A percentile compares a stretch with the other conserved stretches of the same genome.
Conservation (phyloP, 2,888 invertebrate species). For the Trachelus tabidus region DNA sequence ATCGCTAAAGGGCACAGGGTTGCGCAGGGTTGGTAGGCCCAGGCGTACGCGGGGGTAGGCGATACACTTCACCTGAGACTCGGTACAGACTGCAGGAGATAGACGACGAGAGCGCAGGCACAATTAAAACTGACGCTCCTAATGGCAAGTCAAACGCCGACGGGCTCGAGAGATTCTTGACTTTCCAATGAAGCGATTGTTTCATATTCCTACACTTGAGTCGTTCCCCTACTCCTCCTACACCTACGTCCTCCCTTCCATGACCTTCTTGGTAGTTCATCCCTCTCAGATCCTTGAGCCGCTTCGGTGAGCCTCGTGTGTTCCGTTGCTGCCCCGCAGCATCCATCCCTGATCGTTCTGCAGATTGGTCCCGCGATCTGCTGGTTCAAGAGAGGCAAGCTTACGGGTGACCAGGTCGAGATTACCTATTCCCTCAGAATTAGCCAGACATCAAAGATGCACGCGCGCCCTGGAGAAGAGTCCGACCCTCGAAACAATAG, state of each 20-base stretch:
- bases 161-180: conserved; percentile 66
- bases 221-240: conserved; percentile 18
- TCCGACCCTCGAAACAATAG: conserved; percentile 27
- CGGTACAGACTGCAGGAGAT: conserved; percentile 55
- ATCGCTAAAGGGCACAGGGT: conserved; percentile 65
- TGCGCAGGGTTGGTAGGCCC: conserved; percentile 35
- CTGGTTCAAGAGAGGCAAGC: too few relatives aligned
- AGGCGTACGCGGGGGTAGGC: conserved; percentile 52
- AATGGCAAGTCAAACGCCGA: conserved; percentile 67
- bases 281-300: conserved; percentile 32
- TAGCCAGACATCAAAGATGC: conserved; percentile 48
- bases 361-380: too few relatives aligned
- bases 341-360: too few relatives aligned
- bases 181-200: conserved; percentile 67
- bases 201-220: conserved; percentile 59
- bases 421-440: conserved; percentile 60
- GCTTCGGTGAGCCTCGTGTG: conserved; percentile 22
- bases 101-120: conserved; percentile 58
- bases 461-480: conserved; percentile 12
- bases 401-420: conserved; percentile 30
- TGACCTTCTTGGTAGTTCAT: background rate
- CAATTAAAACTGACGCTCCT: conserved; percentile 67
- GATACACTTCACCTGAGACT: conserved; percentile 65
- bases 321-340: too few relatives aligned
- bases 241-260: too few relatives aligned